phyloP scores from a whole-genome alignment of 92 coral and sea anemone genomes.

The Blastomussa wellsi region DNA sequence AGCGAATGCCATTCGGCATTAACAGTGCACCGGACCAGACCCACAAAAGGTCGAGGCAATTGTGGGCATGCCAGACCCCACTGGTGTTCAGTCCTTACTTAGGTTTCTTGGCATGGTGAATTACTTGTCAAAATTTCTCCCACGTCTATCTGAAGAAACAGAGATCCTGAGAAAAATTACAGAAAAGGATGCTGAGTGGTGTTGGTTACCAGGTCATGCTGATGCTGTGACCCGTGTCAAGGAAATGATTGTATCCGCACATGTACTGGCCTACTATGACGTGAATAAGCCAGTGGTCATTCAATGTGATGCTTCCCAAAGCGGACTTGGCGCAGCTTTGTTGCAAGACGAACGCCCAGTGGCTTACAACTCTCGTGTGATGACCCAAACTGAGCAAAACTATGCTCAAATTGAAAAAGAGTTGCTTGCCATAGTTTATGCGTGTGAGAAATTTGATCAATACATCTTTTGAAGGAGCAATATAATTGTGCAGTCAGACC shows the following conservation, averaged over 20 bases:
- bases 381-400: background rate
- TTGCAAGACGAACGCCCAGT: too few relatives aligned
- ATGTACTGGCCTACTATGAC: too few relatives aligned
- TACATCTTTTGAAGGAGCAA: constrained; percentile 43
- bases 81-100: constrained; percentile 51
- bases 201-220: too few relatives aligned
- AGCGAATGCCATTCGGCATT: constrained; percentile 49
- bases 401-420: background rate
- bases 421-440: constrained; percentile 18
- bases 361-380: background rate
- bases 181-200: too few relatives aligned
- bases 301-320: too few relatives aligned
- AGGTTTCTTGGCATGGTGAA: too few relatives aligned
- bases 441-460: constrained; percentile 43
- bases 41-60: constrained; percentile 55
- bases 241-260: too few relatives aligned
- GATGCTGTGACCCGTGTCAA: too few relatives aligned
- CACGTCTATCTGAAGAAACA: background rate
- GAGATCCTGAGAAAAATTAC: too few relatives aligned
- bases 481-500: constrained; percentile 55
- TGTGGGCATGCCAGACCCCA: constrained; percentile 52
- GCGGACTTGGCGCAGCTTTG: too few relatives aligned
- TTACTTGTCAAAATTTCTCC: too few relatives aligned
- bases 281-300: too few relatives aligned
- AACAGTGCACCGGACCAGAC: constrained; percentile 59